These are phyloP conservation scores for Scartelaos histophorus DNA, from an alignment of 2,113 vertebrate species.

Conservation along the genomic window DNA sequence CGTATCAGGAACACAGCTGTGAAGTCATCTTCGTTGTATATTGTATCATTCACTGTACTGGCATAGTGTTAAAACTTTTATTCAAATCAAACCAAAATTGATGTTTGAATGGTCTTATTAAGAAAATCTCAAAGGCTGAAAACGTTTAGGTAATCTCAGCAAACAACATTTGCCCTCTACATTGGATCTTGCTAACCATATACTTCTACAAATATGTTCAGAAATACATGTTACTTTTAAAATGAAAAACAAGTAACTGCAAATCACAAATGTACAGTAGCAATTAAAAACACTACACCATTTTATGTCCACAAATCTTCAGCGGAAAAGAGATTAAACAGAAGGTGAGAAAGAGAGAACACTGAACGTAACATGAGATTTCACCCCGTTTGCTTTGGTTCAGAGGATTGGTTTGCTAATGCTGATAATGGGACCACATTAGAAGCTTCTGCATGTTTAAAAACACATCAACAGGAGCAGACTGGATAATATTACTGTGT, in stretches of 20 bases:
- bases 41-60: constrained; percentile 26
- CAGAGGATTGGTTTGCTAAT: constrained; percentile 16
- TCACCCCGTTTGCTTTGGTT: constrained; percentile 15
- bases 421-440: neutral
- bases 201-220: too few relatives aligned
- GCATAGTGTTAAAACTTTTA: too few relatives aligned
- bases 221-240: too few relatives aligned
- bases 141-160: too few relatives aligned
- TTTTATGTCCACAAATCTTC: neutral
- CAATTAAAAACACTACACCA: too few relatives aligned
- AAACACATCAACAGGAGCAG: constrained; percentile 21
- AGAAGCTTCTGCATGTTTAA: constrained; percentile 6
- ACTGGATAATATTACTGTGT: constrained; percentile 55
- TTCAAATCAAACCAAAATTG: too few relatives aligned
- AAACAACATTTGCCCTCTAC: too few relatives aligned
- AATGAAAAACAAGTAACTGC: too few relatives aligned
- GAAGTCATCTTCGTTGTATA: constrained; percentile 18
- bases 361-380: constrained; percentile 21
- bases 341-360: constrained; percentile 12
- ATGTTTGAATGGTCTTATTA: too few relatives aligned
- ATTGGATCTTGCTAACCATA: too few relatives aligned
- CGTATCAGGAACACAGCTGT: constrained; percentile 53
- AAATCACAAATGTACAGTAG: too few relatives aligned
- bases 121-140: too few relatives aligned
- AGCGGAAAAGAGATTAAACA: constrained; percentile 5